phyloP scores from a whole-genome alignment of 2,888 invertebrate species.

The Diaperis boleti region DNA sequence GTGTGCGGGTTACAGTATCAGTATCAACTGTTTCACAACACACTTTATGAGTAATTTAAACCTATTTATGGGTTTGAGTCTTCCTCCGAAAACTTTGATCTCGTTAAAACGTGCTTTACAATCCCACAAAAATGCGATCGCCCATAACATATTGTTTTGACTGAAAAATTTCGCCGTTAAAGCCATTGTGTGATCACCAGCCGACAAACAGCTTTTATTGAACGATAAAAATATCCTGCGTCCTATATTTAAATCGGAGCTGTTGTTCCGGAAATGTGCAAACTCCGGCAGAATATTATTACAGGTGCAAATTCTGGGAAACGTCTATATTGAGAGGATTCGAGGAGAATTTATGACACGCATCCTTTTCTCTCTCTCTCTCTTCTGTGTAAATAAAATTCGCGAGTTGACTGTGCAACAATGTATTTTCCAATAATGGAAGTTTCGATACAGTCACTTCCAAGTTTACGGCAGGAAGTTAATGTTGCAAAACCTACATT shows the following conservation, averaged over 20 bases:
- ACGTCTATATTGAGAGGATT: constrained; percentile 1
- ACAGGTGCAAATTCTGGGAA: constrained; percentile 17
- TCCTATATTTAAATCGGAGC: constrained; percentile 3
- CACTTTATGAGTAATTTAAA: constrained; percentile 8
- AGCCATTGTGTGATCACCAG: constrained; percentile 12
- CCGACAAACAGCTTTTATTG: constrained; percentile 35
- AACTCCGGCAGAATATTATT: constrained; percentile 8
- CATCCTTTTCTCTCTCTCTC: constrained; percentile 24
- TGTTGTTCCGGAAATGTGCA: neutral
- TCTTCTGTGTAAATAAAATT: constrained; percentile 12
- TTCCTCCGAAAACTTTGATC: constrained; percentile 3
- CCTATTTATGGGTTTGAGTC: neutral
- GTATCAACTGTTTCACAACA: too few relatives aligned
- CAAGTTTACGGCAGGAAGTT: constrained; percentile 31
- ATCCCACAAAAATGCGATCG: constrained; percentile 31
- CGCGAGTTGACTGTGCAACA: constrained; percentile 20
- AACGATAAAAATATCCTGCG: constrained; percentile 8
- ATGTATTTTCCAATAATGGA: constrained; percentile 36
- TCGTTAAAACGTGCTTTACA: constrained; percentile 14
- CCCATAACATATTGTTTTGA: constrained; percentile 21
- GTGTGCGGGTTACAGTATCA: too few relatives aligned
- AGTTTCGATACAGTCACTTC: constrained; percentile 34
- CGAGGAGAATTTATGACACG: constrained; percentile 21
- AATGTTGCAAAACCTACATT: constrained; percentile 37
- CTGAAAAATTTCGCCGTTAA: constrained; percentile 29